These are phyloP conservation scores for Camponotus fellah DNA, from an alignment of 2,888 invertebrate species.

Conservation along the genomic window DNA sequence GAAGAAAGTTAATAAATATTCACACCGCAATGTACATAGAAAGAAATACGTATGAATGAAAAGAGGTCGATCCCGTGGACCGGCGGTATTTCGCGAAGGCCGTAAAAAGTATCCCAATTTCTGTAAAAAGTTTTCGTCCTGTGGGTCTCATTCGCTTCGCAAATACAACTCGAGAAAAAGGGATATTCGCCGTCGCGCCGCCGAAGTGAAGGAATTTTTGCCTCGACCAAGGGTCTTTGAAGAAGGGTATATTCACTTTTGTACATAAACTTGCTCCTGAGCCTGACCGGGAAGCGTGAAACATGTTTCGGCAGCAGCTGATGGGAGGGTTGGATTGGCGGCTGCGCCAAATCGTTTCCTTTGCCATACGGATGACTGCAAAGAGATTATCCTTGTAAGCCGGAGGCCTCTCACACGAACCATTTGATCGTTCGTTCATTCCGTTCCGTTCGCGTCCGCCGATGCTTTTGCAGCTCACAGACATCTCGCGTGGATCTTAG, in stretches of 20 bases:
- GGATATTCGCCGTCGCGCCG: not conserved
- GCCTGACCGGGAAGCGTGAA: constrained; percentile 18
- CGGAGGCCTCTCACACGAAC: constrained; percentile 69
- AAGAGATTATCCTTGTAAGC: constrained; percentile 77
- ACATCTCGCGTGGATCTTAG: constrained; percentile 55
- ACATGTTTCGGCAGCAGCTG: constrained; percentile 29
- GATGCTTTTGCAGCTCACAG: constrained; percentile 46
- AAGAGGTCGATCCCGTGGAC: not conserved
- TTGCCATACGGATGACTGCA: constrained; percentile 70
- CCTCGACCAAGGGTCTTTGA: constrained; percentile 26
- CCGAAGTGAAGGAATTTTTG: constrained; percentile 33
- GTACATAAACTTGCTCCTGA: not conserved
- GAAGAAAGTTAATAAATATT: constrained; percentile 13
- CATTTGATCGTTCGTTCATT: constrained; percentile 75
- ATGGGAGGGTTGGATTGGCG: constrained; percentile 24
- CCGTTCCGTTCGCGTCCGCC: constrained; percentile 33
- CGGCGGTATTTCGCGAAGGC: constrained; percentile 5
- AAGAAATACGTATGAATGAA: constrained; percentile 14
- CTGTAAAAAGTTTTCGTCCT: constrained; percentile 57
- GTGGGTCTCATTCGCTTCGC: constrained; percentile 41
- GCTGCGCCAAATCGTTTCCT: constrained; percentile 70
- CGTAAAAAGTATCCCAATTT: constrained; percentile 62
- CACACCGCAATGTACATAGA: not conserved
- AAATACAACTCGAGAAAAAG: constrained; percentile 53
- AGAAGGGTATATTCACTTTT: constrained; percentile 10